A percentile compares a stretch with the other conserved stretches of the same genome.
Conservation (phyloP, 2,113 vertebrate species). For the Hypocryptadius cinnamomeus region DNA sequence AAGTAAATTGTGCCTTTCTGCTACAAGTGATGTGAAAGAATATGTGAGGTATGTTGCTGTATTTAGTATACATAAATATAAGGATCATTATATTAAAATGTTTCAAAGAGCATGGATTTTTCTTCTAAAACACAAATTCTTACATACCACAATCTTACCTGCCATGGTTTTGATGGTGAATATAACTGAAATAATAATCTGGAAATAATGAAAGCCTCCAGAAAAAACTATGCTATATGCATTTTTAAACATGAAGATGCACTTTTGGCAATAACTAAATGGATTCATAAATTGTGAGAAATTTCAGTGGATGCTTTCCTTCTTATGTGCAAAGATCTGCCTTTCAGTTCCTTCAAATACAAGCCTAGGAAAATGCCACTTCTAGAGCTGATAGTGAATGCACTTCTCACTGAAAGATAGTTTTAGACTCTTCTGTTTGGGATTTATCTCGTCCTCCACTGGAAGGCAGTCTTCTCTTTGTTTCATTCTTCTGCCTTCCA, state of each 20-base stretch:
- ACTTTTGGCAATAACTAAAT: not conserved
- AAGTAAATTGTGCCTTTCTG: not conserved
- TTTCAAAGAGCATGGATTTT: constrained; percentile 43
- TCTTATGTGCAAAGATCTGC: not conserved
- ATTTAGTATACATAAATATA: constrained; percentile 34
- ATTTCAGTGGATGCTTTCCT: not conserved
- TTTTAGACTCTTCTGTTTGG: not conserved
- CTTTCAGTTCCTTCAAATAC: not conserved
- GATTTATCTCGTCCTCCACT: not conserved
- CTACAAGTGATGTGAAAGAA: constrained; percentile 17
- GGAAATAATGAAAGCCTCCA: constrained; percentile 6
- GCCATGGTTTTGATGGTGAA: constrained; percentile 40
- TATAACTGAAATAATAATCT: constrained; percentile 56
- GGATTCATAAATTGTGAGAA: not conserved
- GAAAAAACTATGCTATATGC: not conserved
- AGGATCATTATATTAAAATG: constrained; percentile 29
- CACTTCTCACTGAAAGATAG: not conserved
- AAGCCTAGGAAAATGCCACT: not conserved
- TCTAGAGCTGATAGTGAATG: not conserved
- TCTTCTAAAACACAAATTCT: constrained; percentile 28
- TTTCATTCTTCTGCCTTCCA: not conserved
- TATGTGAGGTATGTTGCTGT: constrained; percentile 41
- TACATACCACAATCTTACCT: not conserved
- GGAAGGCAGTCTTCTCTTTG: constrained; percentile 23
- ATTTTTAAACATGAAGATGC: not conserved